Percentiles rank a stretch among this genome's conserved stretches.
These are phyloP conservation scores for Phoeniculus purpureus DNA, from an alignment of 2,797 vertebrate genomes.

Conservation along the genomic window DNA sequence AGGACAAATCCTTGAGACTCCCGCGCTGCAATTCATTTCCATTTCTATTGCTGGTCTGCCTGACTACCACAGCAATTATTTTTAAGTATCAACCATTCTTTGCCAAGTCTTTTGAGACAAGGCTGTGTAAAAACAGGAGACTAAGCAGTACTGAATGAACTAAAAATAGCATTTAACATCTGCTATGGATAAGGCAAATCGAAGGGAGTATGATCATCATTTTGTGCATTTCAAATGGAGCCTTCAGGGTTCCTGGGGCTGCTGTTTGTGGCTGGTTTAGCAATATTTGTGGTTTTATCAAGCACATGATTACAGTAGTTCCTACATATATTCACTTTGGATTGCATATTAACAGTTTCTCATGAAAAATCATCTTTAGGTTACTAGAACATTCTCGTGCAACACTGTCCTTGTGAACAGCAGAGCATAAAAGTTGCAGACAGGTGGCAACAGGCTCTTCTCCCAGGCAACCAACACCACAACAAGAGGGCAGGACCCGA, in stretches of 20 bases:
- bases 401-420: neutral
- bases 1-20: neutral
- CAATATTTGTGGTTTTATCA: neutral
- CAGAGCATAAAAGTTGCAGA: neutral
- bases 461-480: too few species aligned
- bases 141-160: neutral
- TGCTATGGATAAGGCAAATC: neutral
- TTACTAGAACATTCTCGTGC: neutral
- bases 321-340: neutral
- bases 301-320: neutral
- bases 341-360: neutral
- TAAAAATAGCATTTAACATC: neutral
- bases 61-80: conserved; percentile 30
- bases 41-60: neutral
- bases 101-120: neutral
- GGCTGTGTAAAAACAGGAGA: neutral
- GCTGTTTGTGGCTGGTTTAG: neutral
- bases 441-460: too few species aligned
- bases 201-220: neutral
- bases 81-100: conserved; percentile 19
- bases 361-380: neutral
- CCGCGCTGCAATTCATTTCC: neutral
- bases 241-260: neutral
- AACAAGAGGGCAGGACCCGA: too few species aligned
- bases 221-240: neutral